Conservation (phyloP, 2,888 invertebrate species). For the Idaea straminata region DNA sequence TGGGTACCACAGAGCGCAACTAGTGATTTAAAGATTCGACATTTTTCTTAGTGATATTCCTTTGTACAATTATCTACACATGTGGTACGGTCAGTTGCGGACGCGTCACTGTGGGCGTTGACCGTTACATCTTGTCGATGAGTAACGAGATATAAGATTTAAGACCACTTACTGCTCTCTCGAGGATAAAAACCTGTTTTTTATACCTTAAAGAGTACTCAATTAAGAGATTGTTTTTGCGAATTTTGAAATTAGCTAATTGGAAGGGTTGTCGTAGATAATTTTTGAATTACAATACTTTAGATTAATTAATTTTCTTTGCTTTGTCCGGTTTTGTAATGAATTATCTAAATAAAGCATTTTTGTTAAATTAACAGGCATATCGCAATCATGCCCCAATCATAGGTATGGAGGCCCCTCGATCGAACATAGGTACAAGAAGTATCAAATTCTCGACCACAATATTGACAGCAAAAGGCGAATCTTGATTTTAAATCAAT, state of each 20-base stretch:
- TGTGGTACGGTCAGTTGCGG: neutral
- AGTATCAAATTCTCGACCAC: too few relatives aligned
- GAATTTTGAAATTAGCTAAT: neutral
- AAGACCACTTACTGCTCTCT: conserved; percentile 19
- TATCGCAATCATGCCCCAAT: too few relatives aligned
- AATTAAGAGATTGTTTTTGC: neutral
- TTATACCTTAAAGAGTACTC: neutral
- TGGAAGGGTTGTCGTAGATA: neutral
- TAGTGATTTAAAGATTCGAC: too few relatives aligned
- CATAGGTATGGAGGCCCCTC: too few relatives aligned
- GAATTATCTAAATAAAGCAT: neutral
- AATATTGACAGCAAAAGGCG: too few relatives aligned
- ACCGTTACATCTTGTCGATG: conserved; percentile 65
- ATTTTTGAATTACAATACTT: neutral
- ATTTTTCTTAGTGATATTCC: too few relatives aligned
- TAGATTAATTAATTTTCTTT: neutral
- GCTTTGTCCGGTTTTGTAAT: neutral
- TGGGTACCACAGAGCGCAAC: too few relatives aligned
- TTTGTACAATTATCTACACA: too few relatives aligned
- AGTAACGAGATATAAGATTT: conserved; percentile 37
- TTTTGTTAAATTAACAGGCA: neutral
- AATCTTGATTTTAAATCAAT: too few relatives aligned
- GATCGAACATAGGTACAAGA: too few relatives aligned
- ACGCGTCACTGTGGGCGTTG: conserved; percentile 56
- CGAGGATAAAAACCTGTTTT: neutral